These are phyloP conservation scores for Clavelina lepadiformis DNA, from an alignment of 23 tunicate species.

Conservation along the genomic window DNA sequence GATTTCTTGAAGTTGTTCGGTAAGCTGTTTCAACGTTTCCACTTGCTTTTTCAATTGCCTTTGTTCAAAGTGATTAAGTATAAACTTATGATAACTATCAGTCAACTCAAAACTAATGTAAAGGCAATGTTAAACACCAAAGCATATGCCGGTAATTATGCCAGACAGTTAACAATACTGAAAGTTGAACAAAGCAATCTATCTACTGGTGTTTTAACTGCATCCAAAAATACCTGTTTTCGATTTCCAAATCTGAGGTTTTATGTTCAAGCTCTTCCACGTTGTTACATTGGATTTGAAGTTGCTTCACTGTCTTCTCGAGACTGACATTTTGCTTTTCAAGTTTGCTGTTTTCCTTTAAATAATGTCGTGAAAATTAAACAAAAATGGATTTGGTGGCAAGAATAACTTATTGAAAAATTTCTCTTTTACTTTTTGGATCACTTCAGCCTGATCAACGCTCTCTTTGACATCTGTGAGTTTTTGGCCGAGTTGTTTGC, in stretches of 20 bases:
- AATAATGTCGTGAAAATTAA: background rate
- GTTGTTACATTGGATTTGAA: slow-evolving; percentile 41
- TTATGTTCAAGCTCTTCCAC: slow-evolving; percentile 54
- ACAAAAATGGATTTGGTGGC: background rate
- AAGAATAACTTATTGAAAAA: background rate
- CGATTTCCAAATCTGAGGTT: slow-evolving; percentile 58
- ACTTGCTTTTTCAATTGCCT: slow-evolving; percentile 85
- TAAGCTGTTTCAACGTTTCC: slow-evolving; percentile 52
- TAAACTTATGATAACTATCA: background rate
- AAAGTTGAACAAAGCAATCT: no score
- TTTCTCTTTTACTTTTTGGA: slow-evolving; percentile 32
- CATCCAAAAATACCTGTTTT: slow-evolving; percentile 92
- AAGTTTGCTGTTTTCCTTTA: slow-evolving; percentile 67
- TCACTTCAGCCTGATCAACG: slow-evolving; percentile 55
- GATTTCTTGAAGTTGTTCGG: slow-evolving; percentile 59
- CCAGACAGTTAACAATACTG: no score
- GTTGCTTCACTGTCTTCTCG: slow-evolving; percentile 68
- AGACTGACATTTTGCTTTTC: slow-evolving; percentile 72
- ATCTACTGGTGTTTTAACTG: no score
- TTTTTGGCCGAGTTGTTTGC: slow-evolving; percentile 44
- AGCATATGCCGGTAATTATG: no score
- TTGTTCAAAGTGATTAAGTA: no score
- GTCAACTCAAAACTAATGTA: no score
- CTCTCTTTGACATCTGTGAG: slow-evolving; percentile 60
- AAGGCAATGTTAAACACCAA: no score